A percentile compares a stretch with the other conserved stretches of the same genome.
phyloP scores from a whole-genome alignment of 1,140 invertebrate genomes.

The Drosophila lacteicornis region DNA sequence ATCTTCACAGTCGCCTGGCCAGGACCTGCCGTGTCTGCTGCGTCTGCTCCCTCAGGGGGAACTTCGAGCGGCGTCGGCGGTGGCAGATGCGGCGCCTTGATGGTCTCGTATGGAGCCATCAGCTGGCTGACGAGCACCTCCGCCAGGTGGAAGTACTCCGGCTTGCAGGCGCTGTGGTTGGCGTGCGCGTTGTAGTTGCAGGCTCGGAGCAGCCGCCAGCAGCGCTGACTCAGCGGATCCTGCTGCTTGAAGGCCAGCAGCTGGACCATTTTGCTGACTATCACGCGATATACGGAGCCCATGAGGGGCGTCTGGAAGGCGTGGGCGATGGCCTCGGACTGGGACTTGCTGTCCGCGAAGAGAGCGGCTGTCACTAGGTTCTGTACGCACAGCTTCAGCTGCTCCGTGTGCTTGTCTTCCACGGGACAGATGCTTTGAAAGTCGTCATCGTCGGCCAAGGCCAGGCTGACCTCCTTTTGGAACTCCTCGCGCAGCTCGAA shows the following conservation, averaged over 20 bases:
- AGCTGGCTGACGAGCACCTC: slow-evolving; percentile 79
- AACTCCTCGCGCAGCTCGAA: slow-evolving; percentile 80
- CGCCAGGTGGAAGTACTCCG: slow-evolving; percentile 77
- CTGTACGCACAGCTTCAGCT: slow-evolving; percentile 66
- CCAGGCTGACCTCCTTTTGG: slow-evolving; percentile 66
- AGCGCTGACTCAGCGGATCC: slow-evolving; percentile 63
- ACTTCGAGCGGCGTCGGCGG: not conserved
- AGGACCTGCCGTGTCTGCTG: not conserved
- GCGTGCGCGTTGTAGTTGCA: slow-evolving; percentile 65
- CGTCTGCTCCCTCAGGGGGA: not conserved
- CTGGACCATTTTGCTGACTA: slow-evolving; percentile 73
- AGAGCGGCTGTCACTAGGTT: slow-evolving; percentile 67
- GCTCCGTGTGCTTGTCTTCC: slow-evolving; percentile 68
- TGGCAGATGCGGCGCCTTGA: slow-evolving; percentile 40
- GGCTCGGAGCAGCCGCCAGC: slow-evolving; percentile 71
- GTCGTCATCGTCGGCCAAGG: slow-evolving; percentile 54
- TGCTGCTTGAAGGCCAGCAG: slow-evolving; percentile 77
- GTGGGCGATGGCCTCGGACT: slow-evolving; percentile 45
- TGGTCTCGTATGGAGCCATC: slow-evolving; percentile 76
- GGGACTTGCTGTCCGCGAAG: slow-evolving; percentile 58
- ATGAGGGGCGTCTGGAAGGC: slow-evolving; percentile 72
- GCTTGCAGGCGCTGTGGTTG: slow-evolving; percentile 61
- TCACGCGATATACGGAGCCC: slow-evolving; percentile 68
- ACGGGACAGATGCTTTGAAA: slow-evolving; percentile 65
- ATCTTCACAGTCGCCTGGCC: slow-evolving; percentile 42